Percentiles rank a stretch among this genome's conserved stretches.
Conservation (phyloP, 2,888 invertebrate genomes). For the Romanomermis culicivorax region DNA sequence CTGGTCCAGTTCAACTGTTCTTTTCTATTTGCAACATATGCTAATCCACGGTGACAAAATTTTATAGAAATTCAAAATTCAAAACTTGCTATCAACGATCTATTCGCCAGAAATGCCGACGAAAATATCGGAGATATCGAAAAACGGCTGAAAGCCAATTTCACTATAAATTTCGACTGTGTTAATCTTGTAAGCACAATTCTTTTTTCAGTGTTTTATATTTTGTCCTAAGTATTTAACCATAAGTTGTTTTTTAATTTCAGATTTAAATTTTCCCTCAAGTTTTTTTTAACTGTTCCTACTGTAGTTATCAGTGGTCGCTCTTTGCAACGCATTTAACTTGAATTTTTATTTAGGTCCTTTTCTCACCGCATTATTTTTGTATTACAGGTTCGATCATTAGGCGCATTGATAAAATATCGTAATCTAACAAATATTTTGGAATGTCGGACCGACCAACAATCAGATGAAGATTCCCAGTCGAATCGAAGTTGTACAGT, state of each 20-base stretch:
- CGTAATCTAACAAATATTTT: not conserved
- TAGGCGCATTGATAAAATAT: not conserved
- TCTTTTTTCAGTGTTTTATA: not conserved
- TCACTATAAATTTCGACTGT: not conserved
- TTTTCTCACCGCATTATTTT: not conserved
- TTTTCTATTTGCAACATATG: too few species aligned
- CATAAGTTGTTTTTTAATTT: too few species aligned
- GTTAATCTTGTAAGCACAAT: not conserved
- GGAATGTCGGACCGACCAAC: not conserved
- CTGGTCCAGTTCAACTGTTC: too few species aligned
- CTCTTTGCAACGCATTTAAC: not conserved
- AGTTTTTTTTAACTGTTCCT: too few species aligned
- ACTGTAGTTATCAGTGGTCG: too few species aligned
- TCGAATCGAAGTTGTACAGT: not conserved
- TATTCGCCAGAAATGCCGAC: not conserved
- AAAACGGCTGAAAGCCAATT: not conserved
- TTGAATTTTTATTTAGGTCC: not conserved
- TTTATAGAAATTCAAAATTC: too few species aligned
- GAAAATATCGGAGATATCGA: not conserved
- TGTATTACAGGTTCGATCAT: not conserved
- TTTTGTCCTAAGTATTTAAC: too few species aligned
- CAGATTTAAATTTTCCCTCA: too few species aligned
- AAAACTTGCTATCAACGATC: not conserved
- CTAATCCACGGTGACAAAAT: too few species aligned
- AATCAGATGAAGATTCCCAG: not conserved